Base-by-base conservation (phyloP, 2,113 vertebrate species). In the Pycnonotus jocosus region DNA sequence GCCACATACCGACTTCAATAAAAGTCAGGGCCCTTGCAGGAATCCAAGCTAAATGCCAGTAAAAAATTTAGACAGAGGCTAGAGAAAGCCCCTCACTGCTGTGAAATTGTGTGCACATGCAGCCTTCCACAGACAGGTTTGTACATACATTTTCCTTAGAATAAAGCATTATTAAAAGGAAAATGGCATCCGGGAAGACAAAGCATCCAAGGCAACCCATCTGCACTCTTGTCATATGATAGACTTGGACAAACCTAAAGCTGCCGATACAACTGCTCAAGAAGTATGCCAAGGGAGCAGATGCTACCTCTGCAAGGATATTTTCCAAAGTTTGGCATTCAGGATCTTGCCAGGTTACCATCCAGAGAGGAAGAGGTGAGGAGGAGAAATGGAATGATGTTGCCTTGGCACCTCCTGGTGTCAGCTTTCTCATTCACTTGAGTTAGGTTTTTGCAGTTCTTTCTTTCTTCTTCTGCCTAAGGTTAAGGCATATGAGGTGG, bases 221-320 rank as follows among this genome's bases (percentile, higher is more conserved):
- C 95, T 97, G 76, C 74, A 89, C 80, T 85, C 92, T 62, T 90
- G 62, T 95, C 88, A 79, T 92, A 76, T 92, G 93, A 93, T 91
- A 78, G 66, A 83, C 83, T 86, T 83, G 70, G 89, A 77, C 80
- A 74, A 89, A 90, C 35, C 57, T 86, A 86, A 92, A 95, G 73
- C 88, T 93, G 92, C 88, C 48, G 82, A 85, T 96, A 73, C 84
- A 97, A 76, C 94, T 97, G 95, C 95, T 95, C 87, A 92, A 94
- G 79, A 72, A 95, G 57, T 71, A 71, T 85, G 92, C 91, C 82
- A 88, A 95, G 91, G 94, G 95, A 82, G 92, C 91, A 96, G 91
- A 95, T 96, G 93, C 92, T 96, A 81, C 86, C 88, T 95, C 92
- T 96, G 94, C 91, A 96, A 97, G 81, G 74, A 92, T 92, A 93